Percentiles rank a stretch among this genome's conserved stretches.
Conservation (phyloP, 2,888 invertebrate species). For the Drosophila putrida region DNA sequence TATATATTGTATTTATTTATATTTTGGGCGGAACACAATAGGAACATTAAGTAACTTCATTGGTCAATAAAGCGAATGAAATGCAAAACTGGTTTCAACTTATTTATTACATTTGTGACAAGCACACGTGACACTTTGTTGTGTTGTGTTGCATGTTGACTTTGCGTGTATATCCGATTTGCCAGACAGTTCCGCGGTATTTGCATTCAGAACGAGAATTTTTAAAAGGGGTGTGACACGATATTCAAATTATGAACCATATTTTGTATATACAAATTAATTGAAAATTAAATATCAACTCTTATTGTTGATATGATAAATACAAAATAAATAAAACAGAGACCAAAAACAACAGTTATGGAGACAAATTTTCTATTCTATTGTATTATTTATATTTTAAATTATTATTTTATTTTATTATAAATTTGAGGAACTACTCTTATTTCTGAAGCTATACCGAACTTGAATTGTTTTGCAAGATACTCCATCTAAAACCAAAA, state of each 20-base stretch:
- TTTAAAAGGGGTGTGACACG: constrained; percentile 26
- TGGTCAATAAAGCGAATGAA: constrained; percentile 18
- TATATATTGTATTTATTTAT: constrained; percentile 1
- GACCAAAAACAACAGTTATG: no score
- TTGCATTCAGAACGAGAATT: constrained; percentile 26
- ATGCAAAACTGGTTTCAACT: constrained; percentile 41
- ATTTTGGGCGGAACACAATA: constrained; percentile 16
- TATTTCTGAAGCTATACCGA: no score
- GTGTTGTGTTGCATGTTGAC: constrained; percentile 32
- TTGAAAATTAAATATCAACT: no score
- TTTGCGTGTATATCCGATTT: constrained; percentile 12
- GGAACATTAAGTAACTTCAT: constrained; percentile 20
- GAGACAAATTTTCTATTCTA: no score
- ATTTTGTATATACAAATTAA: no score
- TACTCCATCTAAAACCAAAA: no score
- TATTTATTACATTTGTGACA: constrained; percentile 13
- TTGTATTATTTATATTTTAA: no score
- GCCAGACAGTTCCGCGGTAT: constrained; percentile 30
- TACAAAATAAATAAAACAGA: no score
- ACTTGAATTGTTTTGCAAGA: no score
- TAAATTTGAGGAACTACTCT: no score
- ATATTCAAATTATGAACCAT: not conserved
- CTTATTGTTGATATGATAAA: no score
- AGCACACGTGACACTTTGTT: constrained; percentile 27
- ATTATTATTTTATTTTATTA: no score